Evolutionary conservation across 2,113 vertebrate species (phyloP).

Genomic region (Dolichallabes microphthalmus): DNA sequence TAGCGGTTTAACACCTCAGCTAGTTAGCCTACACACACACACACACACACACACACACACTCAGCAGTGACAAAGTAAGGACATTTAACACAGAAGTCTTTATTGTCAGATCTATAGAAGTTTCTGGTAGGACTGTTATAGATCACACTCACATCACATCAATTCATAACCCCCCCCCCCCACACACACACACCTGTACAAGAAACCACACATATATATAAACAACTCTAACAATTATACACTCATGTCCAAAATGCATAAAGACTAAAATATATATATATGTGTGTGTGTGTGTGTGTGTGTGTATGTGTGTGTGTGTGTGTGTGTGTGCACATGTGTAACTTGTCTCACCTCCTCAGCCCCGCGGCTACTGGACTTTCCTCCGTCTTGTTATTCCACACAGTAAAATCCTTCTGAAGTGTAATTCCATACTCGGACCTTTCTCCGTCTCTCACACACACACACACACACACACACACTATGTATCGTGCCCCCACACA

Average conservation of each 20-base stretch:
- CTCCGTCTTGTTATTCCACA: constrained; percentile 48
- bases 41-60: not conserved
- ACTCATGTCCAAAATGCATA: not conserved
- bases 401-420: constrained; percentile 60
- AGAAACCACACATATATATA: not conserved
- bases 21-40: not conserved
- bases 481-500: not conserved
- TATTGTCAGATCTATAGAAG: not conserved
- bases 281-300: constrained; percentile 4
- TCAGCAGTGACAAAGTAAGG: not conserved
- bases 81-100: not conserved
- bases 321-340: not conserved
- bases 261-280: not conserved
- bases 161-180: not conserved
- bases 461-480: constrained; percentile 13
- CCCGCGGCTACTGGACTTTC: constrained; percentile 50
- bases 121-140: no score
- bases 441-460: constrained; percentile 25
- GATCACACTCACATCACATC: not conserved
- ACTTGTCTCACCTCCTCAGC: constrained; percentile 62
- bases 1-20: not conserved
- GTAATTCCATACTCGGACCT: constrained; percentile 67
- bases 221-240: constrained; percentile 4
- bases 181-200: constrained; percentile 25
- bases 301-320: constrained; percentile 1